Evolutionary conservation across 2,113 vertebrate genomes (phyloP), one percentile per base, ranked within the genome.

Genomic region (Chlamydotis undulata): DNA sequence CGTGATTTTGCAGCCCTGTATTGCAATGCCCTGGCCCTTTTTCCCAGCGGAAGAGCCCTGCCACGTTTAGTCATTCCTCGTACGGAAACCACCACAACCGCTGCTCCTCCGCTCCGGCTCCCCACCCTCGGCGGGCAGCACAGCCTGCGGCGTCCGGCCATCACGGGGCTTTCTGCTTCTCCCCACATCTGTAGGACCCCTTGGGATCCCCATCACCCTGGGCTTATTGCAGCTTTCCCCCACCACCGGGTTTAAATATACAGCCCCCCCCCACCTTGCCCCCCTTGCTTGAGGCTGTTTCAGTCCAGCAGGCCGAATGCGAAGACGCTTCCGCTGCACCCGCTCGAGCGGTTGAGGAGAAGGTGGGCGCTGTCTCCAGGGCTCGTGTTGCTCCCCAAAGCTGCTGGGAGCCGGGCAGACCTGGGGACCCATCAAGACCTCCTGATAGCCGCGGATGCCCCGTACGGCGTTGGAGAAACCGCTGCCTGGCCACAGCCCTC

Each of bases 131-230:
- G 1, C 0, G 5, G 69, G 73, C 89, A 77, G 50, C 0, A 0
- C 19, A 56, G 67, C 45, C 79, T 31, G 1, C 0, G 4, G 69
- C 64, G 26, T 61, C 11, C 0, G 0, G 45, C 45, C 24, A 8
- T 31, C 22, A 0, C 53, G 9, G 45, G 35, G 45, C 31, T 77
- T 92, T 83, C 55, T 94, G 59, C 59, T 65, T 80, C 41, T 69
- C 47, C 76, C n/a, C 52, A 23, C 28, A 43, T n/a, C 50, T 69
- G 31, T 45, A 65, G 75, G 41, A 45, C 5, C 7, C 33, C 18
- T 12, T 6, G 1, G 33, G 37, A 59, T 19, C 29, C 45, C 12
- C n/a, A 59, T 29, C 52, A n/a, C 29, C 14, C 4, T 5, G 4
- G 52, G 18, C 7, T 85, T 56, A 13, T 2, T 60, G 49, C 65